Evolutionary conservation across 2,113 vertebrate species (phyloP), one percentile per base, ranked within the genome.

Genomic region (Cercopithecus mona): DNA sequence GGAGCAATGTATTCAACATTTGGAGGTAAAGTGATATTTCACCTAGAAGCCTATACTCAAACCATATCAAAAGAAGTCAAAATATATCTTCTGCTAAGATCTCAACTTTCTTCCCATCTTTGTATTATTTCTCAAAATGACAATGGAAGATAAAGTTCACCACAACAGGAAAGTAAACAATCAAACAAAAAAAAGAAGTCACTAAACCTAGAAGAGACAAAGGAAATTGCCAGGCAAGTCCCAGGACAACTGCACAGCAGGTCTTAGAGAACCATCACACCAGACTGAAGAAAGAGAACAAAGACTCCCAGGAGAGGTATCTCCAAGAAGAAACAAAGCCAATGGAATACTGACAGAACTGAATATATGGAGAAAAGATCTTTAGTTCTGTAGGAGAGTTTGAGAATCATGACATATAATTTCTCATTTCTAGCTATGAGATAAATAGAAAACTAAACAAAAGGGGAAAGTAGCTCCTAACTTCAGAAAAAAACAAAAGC

Each of bases 151-250:
- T 0, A 88, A 14, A 94, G 30, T 87, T 76, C 32, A 88, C 32
- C 40, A 83, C 73, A 91, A 88, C 22, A 78, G 38, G 18, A 11
- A 32, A 90, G 11, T 52, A 96, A 75, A 73, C 12, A 66, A 59
- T 30, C 35, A 59, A 55, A 38, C 6, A 68, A 55, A 79, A 48
- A 43, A 64, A 81, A 45, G 11, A 79, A 96, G 45, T 94, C 27
- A 83, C 1, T 97, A 50, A 55, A 89, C 52, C 30, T 45, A 38
- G 57, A 81, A 64, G 18, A 86, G 30, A 57, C 38, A 70, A 82
- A 95, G 25, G 72, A 79, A 95, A 90, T 50, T 93, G 57, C 81
- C 88, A 91, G 75, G 27, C 93, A 96, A 82, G 59, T 96, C 43
- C 50, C 50, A 82, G 48, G 45, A 76, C 40, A 40, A 59, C 3